These are phyloP conservation scores for Drusus annulatus DNA, from an alignment of 1,140 invertebrate species.

Conservation along the genomic window DNA sequence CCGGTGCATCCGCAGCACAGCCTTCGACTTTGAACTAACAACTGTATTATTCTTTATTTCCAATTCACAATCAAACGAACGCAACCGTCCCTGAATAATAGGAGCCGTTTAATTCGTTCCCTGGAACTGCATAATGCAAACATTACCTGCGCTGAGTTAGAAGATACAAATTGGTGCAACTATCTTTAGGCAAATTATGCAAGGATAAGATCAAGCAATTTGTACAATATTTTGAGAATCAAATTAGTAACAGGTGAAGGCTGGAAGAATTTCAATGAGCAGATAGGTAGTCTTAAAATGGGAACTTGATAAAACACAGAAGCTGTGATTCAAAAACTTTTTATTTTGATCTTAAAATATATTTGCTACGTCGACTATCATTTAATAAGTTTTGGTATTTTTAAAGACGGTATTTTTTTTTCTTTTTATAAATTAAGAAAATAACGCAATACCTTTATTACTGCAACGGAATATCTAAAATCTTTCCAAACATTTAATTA, in stretches of 20 bases:
- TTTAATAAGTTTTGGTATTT: no score
- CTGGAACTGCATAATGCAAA: constrained; percentile 27
- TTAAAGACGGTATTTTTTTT: no score
- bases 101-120: constrained; percentile 28
- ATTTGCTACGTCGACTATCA: no score
- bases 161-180: constrained; percentile 41
- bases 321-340: no score
- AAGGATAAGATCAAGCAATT: constrained; percentile 26
- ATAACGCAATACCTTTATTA: no score
- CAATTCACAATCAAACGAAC: constrained; percentile 44
- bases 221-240: constrained; percentile 9
- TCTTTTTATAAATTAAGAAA: no score
- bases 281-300: no score
- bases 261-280: no score
- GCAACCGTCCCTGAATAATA: constrained; percentile 41
- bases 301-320: no score
- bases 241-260: constrained; percentile 10
- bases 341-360: no score
- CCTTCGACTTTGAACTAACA: constrained; percentile 32
- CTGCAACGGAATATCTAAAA: no score
- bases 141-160: constrained; percentile 25
- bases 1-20: constrained; percentile 4
- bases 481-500: no score
- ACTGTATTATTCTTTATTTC: constrained; percentile 41
- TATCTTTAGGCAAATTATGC: constrained; percentile 24